These are phyloP conservation scores for Harpagifer antarcticus DNA, from an alignment of 2,797 vertebrate species.

Conservation along the genomic window DNA sequence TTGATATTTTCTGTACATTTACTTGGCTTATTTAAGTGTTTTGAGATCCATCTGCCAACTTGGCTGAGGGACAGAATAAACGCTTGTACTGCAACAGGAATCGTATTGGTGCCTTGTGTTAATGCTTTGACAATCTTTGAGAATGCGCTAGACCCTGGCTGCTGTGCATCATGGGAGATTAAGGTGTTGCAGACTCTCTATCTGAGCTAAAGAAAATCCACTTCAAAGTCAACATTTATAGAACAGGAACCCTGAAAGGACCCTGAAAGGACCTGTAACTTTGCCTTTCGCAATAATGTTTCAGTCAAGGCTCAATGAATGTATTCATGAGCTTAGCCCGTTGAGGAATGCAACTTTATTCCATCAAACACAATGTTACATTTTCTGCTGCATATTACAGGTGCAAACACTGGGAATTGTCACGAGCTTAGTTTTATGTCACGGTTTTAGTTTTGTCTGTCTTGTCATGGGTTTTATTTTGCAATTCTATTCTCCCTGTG, in stretches of 20 bases:
- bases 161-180: conserved; percentile 44
- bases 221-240: conserved; percentile 9
- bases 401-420: background rate
- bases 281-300: background rate
- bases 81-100: conserved; percentile 9
- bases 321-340: conserved; percentile 11
- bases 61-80: conserved; percentile 39
- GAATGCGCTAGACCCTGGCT: conserved; percentile 31
- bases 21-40: conserved; percentile 43
- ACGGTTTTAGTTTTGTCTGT: too few relatives aligned
- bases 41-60: conserved; percentile 43
- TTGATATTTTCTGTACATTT: conserved; percentile 51
- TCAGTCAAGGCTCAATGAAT: conserved; percentile 16
- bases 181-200: conserved; percentile 20
- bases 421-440: too few relatives aligned
- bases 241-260: conserved; percentile 1
- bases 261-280: background rate
- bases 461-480: too few relatives aligned
- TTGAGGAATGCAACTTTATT: background rate
- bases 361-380: background rate
- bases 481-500: too few relatives aligned
- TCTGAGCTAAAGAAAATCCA: conserved; percentile 25
- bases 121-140: conserved; percentile 29
- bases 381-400: background rate
- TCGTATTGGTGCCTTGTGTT: conserved; percentile 8